Conservation (phyloP, 2,113 vertebrate genomes). For the Callithrix jacchus region DNA sequence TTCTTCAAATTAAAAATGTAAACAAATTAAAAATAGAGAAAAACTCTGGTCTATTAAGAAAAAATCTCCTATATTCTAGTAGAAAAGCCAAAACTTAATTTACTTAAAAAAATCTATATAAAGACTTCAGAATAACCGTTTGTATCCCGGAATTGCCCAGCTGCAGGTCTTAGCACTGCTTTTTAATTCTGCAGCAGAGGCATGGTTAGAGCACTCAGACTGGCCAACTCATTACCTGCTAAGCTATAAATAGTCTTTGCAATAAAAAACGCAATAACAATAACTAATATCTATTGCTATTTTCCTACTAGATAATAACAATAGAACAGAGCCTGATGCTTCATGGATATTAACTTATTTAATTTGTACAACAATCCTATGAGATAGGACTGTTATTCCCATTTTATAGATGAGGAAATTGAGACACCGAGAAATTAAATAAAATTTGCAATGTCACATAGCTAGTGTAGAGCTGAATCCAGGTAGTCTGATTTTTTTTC, state of each 20-base stretch:
- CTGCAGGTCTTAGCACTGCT: not conserved
- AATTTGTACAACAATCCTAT: not conserved
- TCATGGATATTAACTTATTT: not conserved
- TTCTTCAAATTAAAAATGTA: conserved; percentile 23
- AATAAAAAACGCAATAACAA: not conserved
- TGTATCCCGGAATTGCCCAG: not conserved
- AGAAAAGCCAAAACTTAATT: conserved; percentile 15
- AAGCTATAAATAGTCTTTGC: not conserved
- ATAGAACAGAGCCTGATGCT: not conserved
- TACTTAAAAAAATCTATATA: not conserved
- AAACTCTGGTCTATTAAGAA: not conserved
- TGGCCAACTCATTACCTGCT: not conserved
- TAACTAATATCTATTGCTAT: not conserved
- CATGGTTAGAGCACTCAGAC: not conserved
- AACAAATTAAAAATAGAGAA: not conserved
- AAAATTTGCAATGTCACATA: not conserved
- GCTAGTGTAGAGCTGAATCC: not conserved
- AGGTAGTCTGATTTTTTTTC: not conserved
- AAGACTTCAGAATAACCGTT: not conserved
- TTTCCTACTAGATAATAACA: not conserved
- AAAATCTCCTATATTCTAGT: conserved; percentile 17
- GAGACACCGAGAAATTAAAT: not conserved
- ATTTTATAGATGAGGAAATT: not conserved
- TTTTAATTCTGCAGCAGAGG: conserved; percentile 1
- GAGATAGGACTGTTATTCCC: not conserved